A percentile compares a stretch with the other conserved stretches of the same genome.
Conservation (phyloP, 2,888 invertebrate genomes). For the Plutella xylostella region DNA sequence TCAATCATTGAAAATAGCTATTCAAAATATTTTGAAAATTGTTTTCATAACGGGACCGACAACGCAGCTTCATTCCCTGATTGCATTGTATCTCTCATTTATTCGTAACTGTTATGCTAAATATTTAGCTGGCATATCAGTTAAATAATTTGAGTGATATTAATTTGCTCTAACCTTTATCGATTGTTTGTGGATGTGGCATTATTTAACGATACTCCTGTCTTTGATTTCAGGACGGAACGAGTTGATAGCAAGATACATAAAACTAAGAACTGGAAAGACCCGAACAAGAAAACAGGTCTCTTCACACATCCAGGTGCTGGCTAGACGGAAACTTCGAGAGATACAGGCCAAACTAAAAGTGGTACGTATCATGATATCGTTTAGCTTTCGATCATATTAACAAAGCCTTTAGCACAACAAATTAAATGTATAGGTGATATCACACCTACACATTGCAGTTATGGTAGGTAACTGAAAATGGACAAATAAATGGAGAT, state of each 20-base stretch:
- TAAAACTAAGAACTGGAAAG: conserved; percentile 99
- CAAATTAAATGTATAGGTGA: conserved; percentile 13
- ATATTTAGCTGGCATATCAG: conserved; percentile 50
- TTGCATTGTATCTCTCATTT: conserved; percentile 44
- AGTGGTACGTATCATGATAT: conserved; percentile 96
- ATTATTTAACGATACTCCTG: neutral
- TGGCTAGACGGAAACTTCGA: conserved; percentile 97
- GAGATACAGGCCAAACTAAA: conserved; percentile 99
- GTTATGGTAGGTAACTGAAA: too few relatives aligned
- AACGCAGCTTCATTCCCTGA: conserved; percentile 27
- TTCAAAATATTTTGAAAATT: conserved; percentile 71
- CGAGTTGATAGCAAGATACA: conserved; percentile 99
- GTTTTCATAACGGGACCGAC: conserved; percentile 57
- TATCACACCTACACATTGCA: too few relatives aligned
- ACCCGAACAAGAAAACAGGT: conserved; percentile 99
- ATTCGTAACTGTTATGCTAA: conserved; percentile 44
- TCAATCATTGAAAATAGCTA: conserved; percentile 68
- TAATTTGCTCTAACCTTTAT: too few relatives aligned
- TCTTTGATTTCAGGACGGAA: conserved; percentile 88
- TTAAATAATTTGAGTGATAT: too few relatives aligned
- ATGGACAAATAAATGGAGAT: too few relatives aligned
- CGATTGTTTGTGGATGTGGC: too few relatives aligned
- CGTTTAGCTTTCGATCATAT: too few relatives aligned
- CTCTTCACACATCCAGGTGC: conserved; percentile 99
- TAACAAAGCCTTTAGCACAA: too few relatives aligned